These are phyloP conservation scores for Gymnoscopelus microlampas DNA, from an alignment of 2,797 vertebrate genomes.

Conservation along the genomic window DNA sequence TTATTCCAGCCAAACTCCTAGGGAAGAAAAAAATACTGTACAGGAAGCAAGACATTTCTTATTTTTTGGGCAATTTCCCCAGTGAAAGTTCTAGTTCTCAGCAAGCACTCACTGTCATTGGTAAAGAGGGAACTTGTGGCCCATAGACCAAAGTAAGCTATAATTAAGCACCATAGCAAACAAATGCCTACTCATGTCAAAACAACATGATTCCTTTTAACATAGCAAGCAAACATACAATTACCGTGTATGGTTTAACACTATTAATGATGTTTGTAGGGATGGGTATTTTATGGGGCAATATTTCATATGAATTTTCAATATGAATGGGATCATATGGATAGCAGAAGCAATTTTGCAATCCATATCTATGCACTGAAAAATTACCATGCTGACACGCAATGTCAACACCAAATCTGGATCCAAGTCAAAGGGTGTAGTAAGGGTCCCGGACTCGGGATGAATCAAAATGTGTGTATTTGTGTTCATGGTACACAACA, in stretches of 20 bases:
- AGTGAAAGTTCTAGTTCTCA: conserved; percentile 28
- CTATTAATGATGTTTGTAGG: not conserved
- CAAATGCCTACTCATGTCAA: conserved; percentile 30
- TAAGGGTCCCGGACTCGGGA: no score
- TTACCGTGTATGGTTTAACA: no score
- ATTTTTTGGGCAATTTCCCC: not conserved
- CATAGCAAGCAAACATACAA: no score
- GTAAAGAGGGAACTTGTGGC: not conserved
- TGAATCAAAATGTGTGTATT: no score
- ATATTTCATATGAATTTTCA: not conserved
- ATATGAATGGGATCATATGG: not conserved
- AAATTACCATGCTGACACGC: no score
- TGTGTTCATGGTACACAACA: no score
- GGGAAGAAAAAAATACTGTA: not conserved
- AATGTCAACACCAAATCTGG: no score
- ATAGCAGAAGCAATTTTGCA: not conserved
- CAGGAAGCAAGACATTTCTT: not conserved
- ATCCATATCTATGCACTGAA: not conserved
- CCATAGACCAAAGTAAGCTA: conserved; percentile 1
- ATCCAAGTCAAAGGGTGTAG: no score
- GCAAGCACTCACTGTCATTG: no score
- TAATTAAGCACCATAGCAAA: not conserved
- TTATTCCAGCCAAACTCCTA: conserved; percentile 26
- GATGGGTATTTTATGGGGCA: not conserved
- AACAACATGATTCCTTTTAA: not conserved